Percentiles rank a stretch among this genome's conserved stretches.
These are phyloP conservation scores for Toxotes chatareus DNA, from an alignment of 2,113 vertebrate species.

Conservation along the genomic window DNA sequence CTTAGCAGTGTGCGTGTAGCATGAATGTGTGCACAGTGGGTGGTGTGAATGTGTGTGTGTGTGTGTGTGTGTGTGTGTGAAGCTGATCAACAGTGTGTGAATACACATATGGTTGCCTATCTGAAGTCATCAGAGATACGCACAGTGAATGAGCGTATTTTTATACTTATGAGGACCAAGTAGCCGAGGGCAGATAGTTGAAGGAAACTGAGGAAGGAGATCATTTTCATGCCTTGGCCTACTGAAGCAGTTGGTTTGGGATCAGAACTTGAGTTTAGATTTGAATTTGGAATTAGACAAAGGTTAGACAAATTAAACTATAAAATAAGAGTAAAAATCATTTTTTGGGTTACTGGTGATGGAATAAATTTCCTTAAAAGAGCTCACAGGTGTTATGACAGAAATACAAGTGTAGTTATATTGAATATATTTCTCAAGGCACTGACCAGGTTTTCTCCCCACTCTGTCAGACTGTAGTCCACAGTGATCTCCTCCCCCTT, in stretches of 20 bases:
- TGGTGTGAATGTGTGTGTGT: conserved; percentile 10
- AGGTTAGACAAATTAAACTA: neutral
- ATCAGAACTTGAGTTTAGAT: neutral
- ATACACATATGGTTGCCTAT: conserved; percentile 45
- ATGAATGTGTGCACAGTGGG: conserved; percentile 3
- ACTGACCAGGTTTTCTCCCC: conserved; percentile 85
- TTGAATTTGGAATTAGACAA: neutral
- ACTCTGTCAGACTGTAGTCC: conserved; percentile 87
- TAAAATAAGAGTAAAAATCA: neutral
- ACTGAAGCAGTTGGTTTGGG: neutral
- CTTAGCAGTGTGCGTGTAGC: conserved; percentile 46
- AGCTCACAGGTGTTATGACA: neutral
- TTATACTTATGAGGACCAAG: conserved; percentile 21
- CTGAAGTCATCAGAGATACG: conserved; percentile 31
- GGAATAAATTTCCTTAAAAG: neutral
- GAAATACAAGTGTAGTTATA: neutral
- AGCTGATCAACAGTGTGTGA: conserved; percentile 48
- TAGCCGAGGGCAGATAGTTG: neutral
- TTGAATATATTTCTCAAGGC: neutral
- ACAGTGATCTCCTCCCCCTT: conserved; percentile 88
- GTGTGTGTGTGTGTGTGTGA: conserved; percentile 35
- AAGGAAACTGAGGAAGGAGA: neutral
- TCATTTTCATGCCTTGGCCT: neutral
- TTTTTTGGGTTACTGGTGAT: neutral
- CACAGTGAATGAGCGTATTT: neutral